Percentiles rank a stretch among this genome's conserved stretches.
These are phyloP conservation scores for Ranitomeya imitator DNA, from an alignment of 2,113 vertebrate species.

Conservation along the genomic window DNA sequence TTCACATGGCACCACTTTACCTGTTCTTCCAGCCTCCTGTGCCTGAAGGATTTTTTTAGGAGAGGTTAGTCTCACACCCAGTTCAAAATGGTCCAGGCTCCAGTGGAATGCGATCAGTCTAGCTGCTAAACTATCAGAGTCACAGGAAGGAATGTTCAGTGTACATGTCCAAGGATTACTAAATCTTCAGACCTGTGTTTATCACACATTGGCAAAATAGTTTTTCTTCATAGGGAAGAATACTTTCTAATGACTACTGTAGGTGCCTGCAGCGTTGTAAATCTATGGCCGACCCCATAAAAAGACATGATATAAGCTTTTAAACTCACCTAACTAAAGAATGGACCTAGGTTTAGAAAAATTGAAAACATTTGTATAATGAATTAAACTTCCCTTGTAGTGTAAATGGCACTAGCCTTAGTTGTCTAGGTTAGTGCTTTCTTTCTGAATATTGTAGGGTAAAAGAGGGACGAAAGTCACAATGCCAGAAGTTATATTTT, in stretches of 20 bases:
- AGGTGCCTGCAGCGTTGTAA: neutral
- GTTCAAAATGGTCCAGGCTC: constrained; percentile 49
- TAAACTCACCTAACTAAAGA: no score
- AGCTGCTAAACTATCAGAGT: constrained; percentile 42
- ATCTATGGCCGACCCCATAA: neutral
- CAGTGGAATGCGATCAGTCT: constrained; percentile 51
- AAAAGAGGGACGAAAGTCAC: no score
- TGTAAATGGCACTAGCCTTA: no score
- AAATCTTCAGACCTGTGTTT: constrained; percentile 25
- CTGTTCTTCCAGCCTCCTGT: constrained; percentile 55
- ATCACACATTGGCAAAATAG: neutral
- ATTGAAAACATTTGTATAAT: no score
- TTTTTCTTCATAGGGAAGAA: neutral
- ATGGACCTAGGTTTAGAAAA: no score
- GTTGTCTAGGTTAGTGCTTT: no score
- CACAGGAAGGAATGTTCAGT: constrained; percentile 48
- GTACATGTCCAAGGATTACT: constrained; percentile 13
- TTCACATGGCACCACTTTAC: constrained; percentile 44
- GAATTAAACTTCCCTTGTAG: no score
- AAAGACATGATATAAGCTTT: neutral
- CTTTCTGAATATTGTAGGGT: no score
- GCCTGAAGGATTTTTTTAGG: constrained; percentile 55
- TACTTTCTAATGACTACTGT: neutral
- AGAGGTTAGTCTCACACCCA: constrained; percentile 34
- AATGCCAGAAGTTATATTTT: no score